phyloP scores from a whole-genome alignment of 1,140 invertebrate genomes.

The Campoletis sonorensis region DNA sequence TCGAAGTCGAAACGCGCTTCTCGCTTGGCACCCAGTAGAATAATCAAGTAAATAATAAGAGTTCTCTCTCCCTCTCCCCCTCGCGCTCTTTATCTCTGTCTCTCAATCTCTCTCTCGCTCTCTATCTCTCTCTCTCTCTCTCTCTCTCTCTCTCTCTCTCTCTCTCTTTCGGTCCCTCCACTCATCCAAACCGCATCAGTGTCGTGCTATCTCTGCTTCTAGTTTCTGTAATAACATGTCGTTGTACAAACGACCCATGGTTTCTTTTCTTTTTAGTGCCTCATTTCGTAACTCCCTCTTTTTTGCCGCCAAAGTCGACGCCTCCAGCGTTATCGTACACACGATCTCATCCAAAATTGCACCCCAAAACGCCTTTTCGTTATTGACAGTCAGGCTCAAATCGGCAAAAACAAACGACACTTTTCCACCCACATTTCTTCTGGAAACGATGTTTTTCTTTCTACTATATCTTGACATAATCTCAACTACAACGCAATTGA shows the following conservation, averaged over 20 bases:
- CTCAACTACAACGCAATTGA: too few relatives aligned
- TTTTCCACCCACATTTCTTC: neutral
- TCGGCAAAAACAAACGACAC: neutral
- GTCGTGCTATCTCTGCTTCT: constrained; percentile 7
- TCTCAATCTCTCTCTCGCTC: too few relatives aligned
- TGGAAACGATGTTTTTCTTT: too few relatives aligned
- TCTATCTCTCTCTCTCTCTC: neutral
- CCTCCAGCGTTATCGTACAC: neutral
- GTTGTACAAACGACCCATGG: neutral
- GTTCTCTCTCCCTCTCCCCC: constrained; percentile 56
- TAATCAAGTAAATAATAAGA: constrained; percentile 63
- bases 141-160: constrained; percentile 10
- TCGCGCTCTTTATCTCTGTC: constrained; percentile 22
- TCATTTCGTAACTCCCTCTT: neutral
- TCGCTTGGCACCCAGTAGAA: constrained; percentile 48
- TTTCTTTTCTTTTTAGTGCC: neutral
- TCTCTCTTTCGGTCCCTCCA: neutral
- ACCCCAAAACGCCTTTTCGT: neutral
- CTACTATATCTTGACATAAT: too few relatives aligned
- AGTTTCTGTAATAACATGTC: constrained; percentile 22
- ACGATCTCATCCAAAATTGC: neutral
- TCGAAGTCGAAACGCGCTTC: constrained; percentile 46
- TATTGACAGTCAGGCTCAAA: neutral
- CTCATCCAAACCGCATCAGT: constrained; percentile 32
- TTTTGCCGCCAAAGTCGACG: neutral